phyloP scores from a whole-genome alignment of 2,113 vertebrate species.

The Hypanus sabinus region DNA sequence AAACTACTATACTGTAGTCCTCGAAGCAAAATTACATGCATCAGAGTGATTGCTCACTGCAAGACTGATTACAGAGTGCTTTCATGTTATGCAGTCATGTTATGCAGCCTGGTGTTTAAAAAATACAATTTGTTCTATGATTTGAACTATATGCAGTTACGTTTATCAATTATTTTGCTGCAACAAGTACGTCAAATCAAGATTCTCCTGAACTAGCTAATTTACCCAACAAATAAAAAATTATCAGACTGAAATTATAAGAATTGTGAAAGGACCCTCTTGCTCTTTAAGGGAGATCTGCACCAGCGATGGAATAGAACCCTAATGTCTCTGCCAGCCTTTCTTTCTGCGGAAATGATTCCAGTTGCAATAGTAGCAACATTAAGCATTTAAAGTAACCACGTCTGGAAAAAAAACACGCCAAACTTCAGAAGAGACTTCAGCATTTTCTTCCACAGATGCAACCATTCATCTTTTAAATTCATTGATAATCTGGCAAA shows the following conservation, averaged over 20 bases:
- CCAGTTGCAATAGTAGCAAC: not conserved
- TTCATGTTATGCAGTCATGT: not conserved
- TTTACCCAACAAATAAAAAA: not conserved
- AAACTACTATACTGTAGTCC: not conserved
- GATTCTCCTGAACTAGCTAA: not conserved
- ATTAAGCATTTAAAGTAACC: not conserved
- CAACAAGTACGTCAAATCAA: not conserved
- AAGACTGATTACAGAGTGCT: not conserved
- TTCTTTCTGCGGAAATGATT: not conserved
- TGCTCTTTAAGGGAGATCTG: not conserved
- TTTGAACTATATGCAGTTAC: not conserved
- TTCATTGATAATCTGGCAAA: not conserved
- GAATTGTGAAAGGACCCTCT: not conserved
- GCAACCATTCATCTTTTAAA: not conserved
- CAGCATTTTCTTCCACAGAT: not conserved
- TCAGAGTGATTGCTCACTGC: not conserved
- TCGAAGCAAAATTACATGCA: not conserved
- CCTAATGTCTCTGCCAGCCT: not conserved
- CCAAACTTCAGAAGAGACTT: not conserved
- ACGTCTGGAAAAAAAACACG: not conserved
- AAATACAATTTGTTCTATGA: not conserved
- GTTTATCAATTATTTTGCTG: conserved; percentile 16
- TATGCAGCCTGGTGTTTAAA: not conserved
- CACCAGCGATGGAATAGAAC: not conserved
- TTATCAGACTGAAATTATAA: not conserved